Base-by-base conservation (phyloP, 2,888 invertebrate genomes). In the Chymomyza amoena region DNA sequence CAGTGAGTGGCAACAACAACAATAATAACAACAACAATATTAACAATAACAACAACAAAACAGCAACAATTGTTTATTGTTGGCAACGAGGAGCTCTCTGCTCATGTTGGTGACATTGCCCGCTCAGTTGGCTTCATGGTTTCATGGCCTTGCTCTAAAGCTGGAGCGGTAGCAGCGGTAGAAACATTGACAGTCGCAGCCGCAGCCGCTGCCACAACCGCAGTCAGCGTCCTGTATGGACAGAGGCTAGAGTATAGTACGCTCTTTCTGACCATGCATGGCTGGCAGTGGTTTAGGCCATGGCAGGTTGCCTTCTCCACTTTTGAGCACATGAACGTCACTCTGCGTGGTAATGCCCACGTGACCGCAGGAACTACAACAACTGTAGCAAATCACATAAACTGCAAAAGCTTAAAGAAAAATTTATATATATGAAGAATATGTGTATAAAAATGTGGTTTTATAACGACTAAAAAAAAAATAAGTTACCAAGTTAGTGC, bases 91-190 rank as follows among this genome's bases (percentile, higher is more conserved):
- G 61, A 68, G 61, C 65, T 32, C 32, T 32, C 32, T 32, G 74
- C 69, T 71, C 72, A 78, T 85, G 89, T 80, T 81, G 79, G 79
- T 87, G 86, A 89, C 83, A 84, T 86, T 84, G 87, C 78, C 81
- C 79, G 82, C 79, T 86, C 80, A 79, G 89, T 76, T 88, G 87
- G 87, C 78, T 76, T 70, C 75, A 56, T 88, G 87, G 87, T 78
- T 76, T 70, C 75, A 56, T 73, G 77, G 61, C 88, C 84, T 87
- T 75, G 79, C 69, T 66, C 69, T 25, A 59, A 45, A 50, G 20
- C 32, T 59, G 28, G 4, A 36, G 60, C 39, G 45, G 62, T 56
- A 50, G 15, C 57, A 6, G 50, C 57, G 50, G 61, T 4, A 5
- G 32, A 7, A 32, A 32, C 32, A 1, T 51, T 61, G 28, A 50